Evolutionary conservation across 1,140 invertebrate species (phyloP).

Genomic region (Arctopsyche grandis): DNA sequence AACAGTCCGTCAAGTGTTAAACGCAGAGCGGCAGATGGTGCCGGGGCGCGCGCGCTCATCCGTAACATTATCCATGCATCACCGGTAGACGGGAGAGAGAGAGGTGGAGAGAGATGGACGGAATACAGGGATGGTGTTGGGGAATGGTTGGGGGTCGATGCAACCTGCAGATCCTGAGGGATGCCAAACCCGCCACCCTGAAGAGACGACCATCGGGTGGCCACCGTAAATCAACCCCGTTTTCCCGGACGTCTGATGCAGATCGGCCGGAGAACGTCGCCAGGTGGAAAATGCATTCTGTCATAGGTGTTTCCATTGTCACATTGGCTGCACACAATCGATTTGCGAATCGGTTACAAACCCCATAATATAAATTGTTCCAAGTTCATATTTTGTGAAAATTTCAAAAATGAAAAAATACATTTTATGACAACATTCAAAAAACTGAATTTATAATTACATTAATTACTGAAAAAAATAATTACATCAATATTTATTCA

Average conservation of each 20-base stretch:
- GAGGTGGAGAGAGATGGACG: background rate
- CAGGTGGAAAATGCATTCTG: conserved; percentile 30
- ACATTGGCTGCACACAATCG: no score
- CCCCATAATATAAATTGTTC: no score
- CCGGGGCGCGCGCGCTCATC: conserved; percentile 28
- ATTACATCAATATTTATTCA: no score
- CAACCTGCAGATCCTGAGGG: background rate
- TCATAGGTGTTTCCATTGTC: conserved; percentile 17
- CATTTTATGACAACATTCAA: no score
- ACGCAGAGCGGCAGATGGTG: conserved; percentile 5
- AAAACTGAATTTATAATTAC: no score
- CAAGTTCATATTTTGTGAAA: no score
- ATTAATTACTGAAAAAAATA: no score
- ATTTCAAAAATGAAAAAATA: no score
- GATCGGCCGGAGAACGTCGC: conserved; percentile 10
- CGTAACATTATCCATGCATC: conserved; percentile 45
- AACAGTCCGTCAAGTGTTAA: conserved; percentile 25
- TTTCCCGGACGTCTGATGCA: conserved; percentile 11
- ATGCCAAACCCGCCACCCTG: background rate
- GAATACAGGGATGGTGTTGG: background rate
- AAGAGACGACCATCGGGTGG: background rate
- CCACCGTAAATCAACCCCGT: conserved; percentile 19
- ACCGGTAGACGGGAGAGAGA: background rate
- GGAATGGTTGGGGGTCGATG: background rate
- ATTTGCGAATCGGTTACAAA: no score